These are phyloP conservation scores for Melanotaenia pygmaea DNA, from an alignment of 2,797 vertebrate species.

Conservation along the genomic window DNA sequence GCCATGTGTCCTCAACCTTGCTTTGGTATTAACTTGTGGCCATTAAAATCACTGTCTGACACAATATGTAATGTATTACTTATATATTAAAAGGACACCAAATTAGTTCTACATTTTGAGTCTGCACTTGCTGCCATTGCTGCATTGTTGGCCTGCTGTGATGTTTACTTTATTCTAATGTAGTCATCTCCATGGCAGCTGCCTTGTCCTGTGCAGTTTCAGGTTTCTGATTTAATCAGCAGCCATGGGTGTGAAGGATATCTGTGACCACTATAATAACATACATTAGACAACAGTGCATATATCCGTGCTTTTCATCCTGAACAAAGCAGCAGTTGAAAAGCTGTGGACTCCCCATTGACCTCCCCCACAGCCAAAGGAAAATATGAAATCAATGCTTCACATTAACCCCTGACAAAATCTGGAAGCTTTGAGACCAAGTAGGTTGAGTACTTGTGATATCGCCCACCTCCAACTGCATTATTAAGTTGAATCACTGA, in stretches of 20 bases:
- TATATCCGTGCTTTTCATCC: constrained; percentile 39
- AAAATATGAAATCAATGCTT: constrained; percentile 73
- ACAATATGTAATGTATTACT: constrained; percentile 32
- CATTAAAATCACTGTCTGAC: constrained; percentile 17
- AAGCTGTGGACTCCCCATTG: constrained; percentile 46
- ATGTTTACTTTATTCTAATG: constrained; percentile 28
- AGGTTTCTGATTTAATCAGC: constrained; percentile 39
- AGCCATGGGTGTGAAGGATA: constrained; percentile 7
- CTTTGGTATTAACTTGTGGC: constrained; percentile 44
- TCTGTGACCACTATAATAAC: constrained; percentile 8
- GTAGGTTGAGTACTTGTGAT: constrained; percentile 35
- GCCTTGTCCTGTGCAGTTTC: constrained; percentile 23
- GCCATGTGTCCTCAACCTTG: constrained; percentile 19
- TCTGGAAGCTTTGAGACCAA: constrained; percentile 28
- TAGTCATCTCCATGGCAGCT: constrained; percentile 28
- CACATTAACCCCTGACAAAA: constrained; percentile 63
- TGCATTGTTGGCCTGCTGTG: constrained; percentile 3
- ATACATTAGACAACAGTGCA: constrained; percentile 9
- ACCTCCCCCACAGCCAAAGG: constrained; percentile 49
- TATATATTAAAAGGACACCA: constrained; percentile 19
- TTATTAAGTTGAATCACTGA: constrained; percentile 39
- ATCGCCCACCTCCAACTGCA: constrained; percentile 15
- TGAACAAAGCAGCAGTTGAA: constrained; percentile 21
- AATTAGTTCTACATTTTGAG: constrained; percentile 24
- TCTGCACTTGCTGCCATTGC: neutral